Evolutionary conservation across 2,888 invertebrate species (phyloP).

Genomic region (Lymantria dispar): DNA sequence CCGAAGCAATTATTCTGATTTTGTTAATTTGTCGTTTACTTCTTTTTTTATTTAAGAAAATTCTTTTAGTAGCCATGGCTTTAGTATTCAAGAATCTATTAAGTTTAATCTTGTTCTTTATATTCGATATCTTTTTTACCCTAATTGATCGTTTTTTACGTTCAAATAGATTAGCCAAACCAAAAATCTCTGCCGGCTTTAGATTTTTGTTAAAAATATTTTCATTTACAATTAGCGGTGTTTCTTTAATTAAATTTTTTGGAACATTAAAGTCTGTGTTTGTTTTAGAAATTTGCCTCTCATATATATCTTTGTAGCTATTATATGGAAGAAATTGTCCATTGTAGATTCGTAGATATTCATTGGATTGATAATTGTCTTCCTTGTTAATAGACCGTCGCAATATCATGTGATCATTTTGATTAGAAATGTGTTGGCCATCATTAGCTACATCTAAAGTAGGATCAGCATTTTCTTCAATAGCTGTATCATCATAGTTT

Average conservation of each 20-base stretch:
- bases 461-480: not conserved
- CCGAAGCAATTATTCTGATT: slow-evolving; percentile 58
- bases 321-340: slow-evolving; percentile 41
- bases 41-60: slow-evolving; percentile 54
- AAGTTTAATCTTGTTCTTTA: slow-evolving; percentile 50
- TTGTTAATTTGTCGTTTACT: slow-evolving; percentile 60
- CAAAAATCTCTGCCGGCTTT: slow-evolving; percentile 55
- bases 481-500: slow-evolving; percentile 36
- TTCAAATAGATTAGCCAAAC: slow-evolving; percentile 43
- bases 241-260: not conserved
- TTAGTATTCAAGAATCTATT: slow-evolving; percentile 56
- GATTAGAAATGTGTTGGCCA: slow-evolving; percentile 10
- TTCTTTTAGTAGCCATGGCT: slow-evolving; percentile 41
- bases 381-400: slow-evolving; percentile 35
- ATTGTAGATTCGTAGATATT: slow-evolving; percentile 45
- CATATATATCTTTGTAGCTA: slow-evolving; percentile 46
- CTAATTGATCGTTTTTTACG: slow-evolving; percentile 52
- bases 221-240: slow-evolving; percentile 37
- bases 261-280: slow-evolving; percentile 1
- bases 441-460: slow-evolving; percentile 13
- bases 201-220: slow-evolving; percentile 46
- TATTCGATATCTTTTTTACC: slow-evolving; percentile 46
- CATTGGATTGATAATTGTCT: slow-evolving; percentile 48
- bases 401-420: slow-evolving; percentile 35
- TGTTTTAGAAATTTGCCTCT: slow-evolving; percentile 24